A percentile compares a stretch with the other conserved stretches of the same genome.
These are phyloP conservation scores for Amiota mariae DNA, from an alignment of 2,888 invertebrate species.

Conservation along the genomic window DNA sequence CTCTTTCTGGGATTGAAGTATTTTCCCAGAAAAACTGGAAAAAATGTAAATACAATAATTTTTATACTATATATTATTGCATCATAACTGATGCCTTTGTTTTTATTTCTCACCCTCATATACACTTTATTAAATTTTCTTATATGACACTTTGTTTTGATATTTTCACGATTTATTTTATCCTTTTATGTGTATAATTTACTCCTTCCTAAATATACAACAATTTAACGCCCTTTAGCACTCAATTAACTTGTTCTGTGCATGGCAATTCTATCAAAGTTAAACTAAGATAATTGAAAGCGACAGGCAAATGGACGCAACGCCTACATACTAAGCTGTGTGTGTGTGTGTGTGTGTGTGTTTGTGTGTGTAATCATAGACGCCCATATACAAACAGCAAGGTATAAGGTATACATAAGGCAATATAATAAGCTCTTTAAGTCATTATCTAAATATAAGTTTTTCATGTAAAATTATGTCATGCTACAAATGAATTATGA, in stretches of 20 bases:
- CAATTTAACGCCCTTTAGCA: not conserved
- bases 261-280: not conserved
- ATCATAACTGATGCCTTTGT: too few species aligned
- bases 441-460: conserved; percentile 8
- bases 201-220: too few species aligned
- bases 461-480: conserved; percentile 8
- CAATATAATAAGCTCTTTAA: not conserved
- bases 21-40: too few species aligned
- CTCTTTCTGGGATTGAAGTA: too few species aligned
- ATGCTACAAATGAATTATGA: conserved; percentile 8
- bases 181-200: too few species aligned
- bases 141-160: too few species aligned
- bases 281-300: conserved; percentile 2
- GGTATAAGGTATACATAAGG: not conserved
- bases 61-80: too few species aligned
- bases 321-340: not conserved
- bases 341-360: too few species aligned
- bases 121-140: too few species aligned
- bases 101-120: too few species aligned
- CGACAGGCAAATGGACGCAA: not conserved
- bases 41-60: too few species aligned
- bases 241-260: not conserved
- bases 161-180: too few species aligned
- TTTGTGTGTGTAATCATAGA: not conserved
- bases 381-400: not conserved